These are phyloP conservation scores for Nesoenas mayeri DNA, from an alignment of 2,113 vertebrate genomes.

Conservation along the genomic window DNA sequence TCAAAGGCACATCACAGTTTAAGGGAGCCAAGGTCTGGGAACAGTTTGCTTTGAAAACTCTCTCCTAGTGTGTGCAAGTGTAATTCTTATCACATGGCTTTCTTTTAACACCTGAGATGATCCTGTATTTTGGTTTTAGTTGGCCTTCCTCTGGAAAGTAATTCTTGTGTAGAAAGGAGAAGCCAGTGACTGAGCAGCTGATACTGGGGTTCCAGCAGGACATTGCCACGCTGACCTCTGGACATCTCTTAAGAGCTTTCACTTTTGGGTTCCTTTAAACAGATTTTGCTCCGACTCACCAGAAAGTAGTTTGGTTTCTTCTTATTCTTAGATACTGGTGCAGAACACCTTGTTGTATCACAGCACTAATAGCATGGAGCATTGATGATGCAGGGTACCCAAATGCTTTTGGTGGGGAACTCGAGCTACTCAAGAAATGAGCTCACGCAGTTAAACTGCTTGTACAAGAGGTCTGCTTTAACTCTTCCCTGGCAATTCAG, in stretches of 20 bases:
- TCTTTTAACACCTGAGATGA: neutral
- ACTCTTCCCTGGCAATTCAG: rapidly evolving
- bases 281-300: neutral
- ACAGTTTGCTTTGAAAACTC: rapidly evolving
- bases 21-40: rapidly evolving
- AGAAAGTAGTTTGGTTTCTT: neutral
- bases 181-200: neutral
- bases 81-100: rapidly evolving
- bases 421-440: too few relatives aligned
- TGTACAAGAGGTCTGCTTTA: neutral
- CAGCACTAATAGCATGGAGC: rapidly evolving
- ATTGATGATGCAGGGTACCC: rapidly evolving
- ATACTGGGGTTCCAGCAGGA: neutral
- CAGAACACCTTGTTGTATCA: rapidly evolving
- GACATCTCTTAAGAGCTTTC: neutral
- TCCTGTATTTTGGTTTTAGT: neutral
- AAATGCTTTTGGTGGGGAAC: too few relatives aligned
- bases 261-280: neutral
- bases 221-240: rapidly evolving
- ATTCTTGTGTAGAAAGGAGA: neutral
- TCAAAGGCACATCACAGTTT: too few relatives aligned
- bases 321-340: rapidly evolving
- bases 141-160: neutral
- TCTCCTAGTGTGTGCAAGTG: rapidly evolving
- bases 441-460: rapidly evolving